Evolutionary conservation across 2,797 vertebrate species (phyloP), one percentile per base, ranked within the genome.

Genomic region (Balearica regulorum): DNA sequence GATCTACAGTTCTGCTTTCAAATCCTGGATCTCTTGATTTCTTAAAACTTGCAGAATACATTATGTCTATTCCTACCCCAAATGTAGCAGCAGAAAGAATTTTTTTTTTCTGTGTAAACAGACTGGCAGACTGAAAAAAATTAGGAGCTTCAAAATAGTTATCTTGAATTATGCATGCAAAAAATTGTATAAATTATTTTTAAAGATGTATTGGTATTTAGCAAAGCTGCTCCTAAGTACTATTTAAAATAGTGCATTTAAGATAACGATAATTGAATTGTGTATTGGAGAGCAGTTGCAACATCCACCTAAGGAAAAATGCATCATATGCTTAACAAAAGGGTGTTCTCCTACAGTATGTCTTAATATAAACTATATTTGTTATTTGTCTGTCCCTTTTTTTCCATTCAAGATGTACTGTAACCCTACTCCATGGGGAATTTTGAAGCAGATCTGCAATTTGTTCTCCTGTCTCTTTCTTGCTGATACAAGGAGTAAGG

Each of bases 251-350:
- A 79, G 17, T 46, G 54, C 15, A 51, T 79, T 82, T 89, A 69
- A 69, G 29, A 5, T 44, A 88, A 41, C 21, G 72, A 33, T 69
- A 75, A 28, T 5, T 65, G 13, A 92, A 43, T 28, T 69, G 17
- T 3, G 1, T 69, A 18, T 37, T 58, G 18, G 21, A 89, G 26
- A 14, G 15, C 4, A 46, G 14, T 16, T 91, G 22, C 17, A 72
- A 76, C 24, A 31, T 54, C 46, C 41, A 72, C 13, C 25, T 35
- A n/a, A 84, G 35, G 35, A 87, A 69, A 89, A 93, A 79, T 43
- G 6, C 3, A 41, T 41, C 0, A 0, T 31, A 3, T 62, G 35
- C 35, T 35, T 72, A 46, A 70, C 5, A 73, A 81, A 93, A 84
- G 14, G 3, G 10, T 58, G 5, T n/a, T 71, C 16, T 73, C 11